Percentiles rank a stretch among this genome's conserved stretches.
Conservation (phyloP, 2,888 invertebrate species). For the Pharmacophagus antenor region DNA sequence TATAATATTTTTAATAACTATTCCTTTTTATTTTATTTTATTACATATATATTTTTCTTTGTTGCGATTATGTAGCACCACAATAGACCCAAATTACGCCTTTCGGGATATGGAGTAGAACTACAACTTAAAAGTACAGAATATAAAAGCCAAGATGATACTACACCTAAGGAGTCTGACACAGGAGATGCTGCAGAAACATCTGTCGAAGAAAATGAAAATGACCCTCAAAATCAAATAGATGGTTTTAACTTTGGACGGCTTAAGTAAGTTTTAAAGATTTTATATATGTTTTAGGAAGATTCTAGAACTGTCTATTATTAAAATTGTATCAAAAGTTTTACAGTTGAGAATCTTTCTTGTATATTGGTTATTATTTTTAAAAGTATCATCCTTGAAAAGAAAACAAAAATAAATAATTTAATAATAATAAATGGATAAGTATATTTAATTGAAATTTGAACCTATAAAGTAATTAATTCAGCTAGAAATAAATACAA, state of each 20-base stretch:
- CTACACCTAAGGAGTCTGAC: conserved; percentile 83
- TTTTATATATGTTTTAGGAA: conserved; percentile 13
- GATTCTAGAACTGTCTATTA: no score
- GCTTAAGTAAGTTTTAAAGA: conserved; percentile 83
- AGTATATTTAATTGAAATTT: no score
- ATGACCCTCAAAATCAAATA: conserved; percentile 86
- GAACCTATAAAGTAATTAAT: no score
- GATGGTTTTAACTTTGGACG: conserved; percentile 94
- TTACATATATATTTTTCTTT: neutral
- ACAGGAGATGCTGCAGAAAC: conserved; percentile 62
- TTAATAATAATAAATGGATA: no score
- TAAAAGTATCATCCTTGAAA: no score
- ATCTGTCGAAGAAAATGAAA: conserved; percentile 77
- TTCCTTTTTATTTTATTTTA: no score
- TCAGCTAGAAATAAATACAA: no score
- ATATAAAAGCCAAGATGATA: conserved; percentile 99
- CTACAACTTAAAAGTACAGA: conserved; percentile 99
- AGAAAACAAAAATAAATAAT: no score
- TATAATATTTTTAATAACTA: no score
- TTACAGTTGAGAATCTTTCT: no score
- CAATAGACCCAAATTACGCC: conserved; percentile 81
- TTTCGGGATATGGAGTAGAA: conserved; percentile 99
- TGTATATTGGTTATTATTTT: no score
- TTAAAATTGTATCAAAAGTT: no score
- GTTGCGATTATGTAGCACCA: conserved; percentile 49